Evolutionary conservation across 2,888 invertebrate species (phyloP).

Genomic region (Dolichopus griseipennis): DNA sequence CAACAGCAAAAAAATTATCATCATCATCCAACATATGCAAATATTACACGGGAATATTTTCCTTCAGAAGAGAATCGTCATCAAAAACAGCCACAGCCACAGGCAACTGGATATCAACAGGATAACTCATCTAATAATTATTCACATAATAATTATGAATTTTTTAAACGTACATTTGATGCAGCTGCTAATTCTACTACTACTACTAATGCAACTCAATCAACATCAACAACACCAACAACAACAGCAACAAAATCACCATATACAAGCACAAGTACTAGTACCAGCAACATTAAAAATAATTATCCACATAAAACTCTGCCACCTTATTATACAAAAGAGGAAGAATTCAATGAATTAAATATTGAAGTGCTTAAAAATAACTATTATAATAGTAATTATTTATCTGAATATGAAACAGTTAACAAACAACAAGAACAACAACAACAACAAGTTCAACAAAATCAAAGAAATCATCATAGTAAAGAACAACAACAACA

Average conservation of each 20-base stretch:
- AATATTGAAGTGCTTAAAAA: conserved; percentile 3
- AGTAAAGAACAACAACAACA: neutral
- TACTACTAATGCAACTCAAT: conserved; percentile 14
- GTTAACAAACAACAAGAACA: too few relatives aligned
- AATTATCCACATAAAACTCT: neutral
- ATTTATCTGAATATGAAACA: neutral
- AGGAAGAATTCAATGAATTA: neutral
- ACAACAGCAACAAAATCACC: neutral
- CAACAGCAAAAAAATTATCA: conserved; percentile 21
- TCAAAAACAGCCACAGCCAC: conserved; percentile 27
- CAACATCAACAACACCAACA: conserved; percentile 15
- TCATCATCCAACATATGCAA: conserved; percentile 24
- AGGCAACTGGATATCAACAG: conserved; percentile 10
- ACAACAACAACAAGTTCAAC: too few relatives aligned
- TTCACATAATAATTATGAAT: conserved; percentile 47
- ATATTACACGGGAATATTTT: conserved; percentile 18
- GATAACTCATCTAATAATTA: conserved; percentile 26
- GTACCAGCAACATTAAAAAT: neutral
- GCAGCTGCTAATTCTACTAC: conserved; percentile 33
- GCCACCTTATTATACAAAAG: neutral
- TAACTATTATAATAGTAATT: neutral
- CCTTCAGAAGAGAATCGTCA: neutral
- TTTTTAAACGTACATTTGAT: conserved; percentile 53
- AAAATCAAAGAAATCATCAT: too few relatives aligned
- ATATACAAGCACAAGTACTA: too few relatives aligned